Evolutionary conservation across 2,888 invertebrate genomes (phyloP).

Genomic region (Leptopilina drosophilae): DNA sequence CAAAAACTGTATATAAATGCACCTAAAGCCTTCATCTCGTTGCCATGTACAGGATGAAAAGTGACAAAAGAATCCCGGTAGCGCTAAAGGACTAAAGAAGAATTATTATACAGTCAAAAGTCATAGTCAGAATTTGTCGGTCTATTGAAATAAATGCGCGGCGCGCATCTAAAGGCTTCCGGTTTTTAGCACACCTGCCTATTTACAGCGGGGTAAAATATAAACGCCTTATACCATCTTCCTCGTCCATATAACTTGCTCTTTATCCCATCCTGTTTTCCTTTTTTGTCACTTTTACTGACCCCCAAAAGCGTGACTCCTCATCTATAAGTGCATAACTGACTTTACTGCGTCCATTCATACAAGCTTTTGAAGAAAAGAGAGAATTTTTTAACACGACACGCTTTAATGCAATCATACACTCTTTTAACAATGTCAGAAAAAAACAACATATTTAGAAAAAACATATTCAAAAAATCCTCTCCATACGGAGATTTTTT

Average conservation of each 20-base stretch:
- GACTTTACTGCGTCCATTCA: slow-evolving; percentile 4
- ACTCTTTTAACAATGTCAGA: slow-evolving; percentile 37
- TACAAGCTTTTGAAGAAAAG: too few species aligned
- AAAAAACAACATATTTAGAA: too few species aligned
- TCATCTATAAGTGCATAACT: slow-evolving; percentile 9
- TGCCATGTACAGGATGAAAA: slow-evolving; percentile 41
- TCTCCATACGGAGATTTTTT: too few species aligned
- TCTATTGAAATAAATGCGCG: slow-evolving; percentile 71
- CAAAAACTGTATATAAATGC: slow-evolving; percentile 13
- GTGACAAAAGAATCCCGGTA: slow-evolving; percentile 64
- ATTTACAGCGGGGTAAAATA: slow-evolving; percentile 58
- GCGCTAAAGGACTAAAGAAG: slow-evolving; percentile 61
- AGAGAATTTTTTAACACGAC: slow-evolving; percentile 57
- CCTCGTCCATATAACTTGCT: slow-evolving; percentile 41
- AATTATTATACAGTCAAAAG: slow-evolving; percentile 76
- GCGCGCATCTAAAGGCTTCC: slow-evolving; percentile 73
- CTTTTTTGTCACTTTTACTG: slow-evolving; percentile 47
- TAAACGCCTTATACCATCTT: slow-evolving; percentile 43
- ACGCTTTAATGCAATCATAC: slow-evolving; percentile 68
- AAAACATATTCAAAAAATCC: too few species aligned
- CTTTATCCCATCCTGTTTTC: slow-evolving; percentile 54
- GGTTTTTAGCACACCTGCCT: slow-evolving; percentile 75
- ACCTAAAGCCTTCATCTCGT: slow-evolving; percentile 43
- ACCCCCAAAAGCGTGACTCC: slow-evolving; percentile 11
- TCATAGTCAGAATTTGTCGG: slow-evolving; percentile 75